Percentiles rank a stretch among this genome's conserved stretches.
phyloP scores from a whole-genome alignment of 2,113 vertebrate species.

The Noctilio leporinus region DNA sequence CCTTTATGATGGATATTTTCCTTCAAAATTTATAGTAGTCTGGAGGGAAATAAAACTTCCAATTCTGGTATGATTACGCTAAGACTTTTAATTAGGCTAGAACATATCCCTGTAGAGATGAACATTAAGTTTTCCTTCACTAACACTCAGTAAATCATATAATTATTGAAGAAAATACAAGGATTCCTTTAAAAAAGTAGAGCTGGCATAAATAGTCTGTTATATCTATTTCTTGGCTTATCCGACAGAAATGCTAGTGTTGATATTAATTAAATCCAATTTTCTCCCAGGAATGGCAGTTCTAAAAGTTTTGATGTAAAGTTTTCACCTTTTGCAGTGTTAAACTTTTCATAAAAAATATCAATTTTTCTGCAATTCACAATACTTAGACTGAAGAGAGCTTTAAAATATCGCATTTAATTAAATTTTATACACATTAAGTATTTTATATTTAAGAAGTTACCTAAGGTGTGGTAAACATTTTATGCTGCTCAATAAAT shows the following conservation, averaged over 20 bases:
- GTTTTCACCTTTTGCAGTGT: neutral
- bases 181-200: neutral
- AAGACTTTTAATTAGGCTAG: conserved; percentile 63
- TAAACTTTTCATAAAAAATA: neutral
- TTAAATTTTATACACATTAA: neutral
- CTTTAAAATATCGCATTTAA: neutral
- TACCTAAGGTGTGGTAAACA: neutral
- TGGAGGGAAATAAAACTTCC: conserved; percentile 28
- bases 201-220: neutral
- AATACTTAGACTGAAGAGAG: neutral
- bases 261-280: neutral
- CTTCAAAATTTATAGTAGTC: neutral
- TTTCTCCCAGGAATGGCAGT: neutral
- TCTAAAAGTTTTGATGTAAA: neutral
- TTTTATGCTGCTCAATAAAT: neutral
- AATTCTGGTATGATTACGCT: conserved; percentile 15
- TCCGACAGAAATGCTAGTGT: neutral
- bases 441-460: neutral
- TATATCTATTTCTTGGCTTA: neutral
- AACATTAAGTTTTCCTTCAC: conserved; percentile 35
- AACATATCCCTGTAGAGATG: neutral
- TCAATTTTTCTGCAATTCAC: neutral
- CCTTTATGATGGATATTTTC: conserved; percentile 22
- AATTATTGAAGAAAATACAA: conserved; percentile 40
- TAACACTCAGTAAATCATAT: conserved; percentile 11